Evolutionary conservation across 2,888 invertebrate species (phyloP).

Genomic region (Galerucella pusilla): DNA sequence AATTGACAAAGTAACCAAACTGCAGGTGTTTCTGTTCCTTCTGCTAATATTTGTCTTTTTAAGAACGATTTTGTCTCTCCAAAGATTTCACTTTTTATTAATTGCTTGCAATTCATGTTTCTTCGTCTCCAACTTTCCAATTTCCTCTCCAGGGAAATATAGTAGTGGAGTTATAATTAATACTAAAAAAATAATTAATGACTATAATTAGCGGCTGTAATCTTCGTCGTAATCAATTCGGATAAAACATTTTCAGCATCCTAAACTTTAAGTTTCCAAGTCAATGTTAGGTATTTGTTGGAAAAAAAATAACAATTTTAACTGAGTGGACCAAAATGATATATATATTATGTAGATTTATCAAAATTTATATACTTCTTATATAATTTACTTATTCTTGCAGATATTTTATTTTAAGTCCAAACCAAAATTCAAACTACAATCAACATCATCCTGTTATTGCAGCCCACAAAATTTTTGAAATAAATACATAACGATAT

Average conservation of each 20-base stretch:
- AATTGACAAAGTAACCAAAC: not conserved
- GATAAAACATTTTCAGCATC: not conserved
- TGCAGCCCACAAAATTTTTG: too few species aligned
- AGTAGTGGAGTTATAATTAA: conserved; percentile 10
- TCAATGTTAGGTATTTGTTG: too few species aligned
- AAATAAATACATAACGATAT: too few species aligned
- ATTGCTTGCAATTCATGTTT: conserved; percentile 5
- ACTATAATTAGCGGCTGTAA: not conserved
- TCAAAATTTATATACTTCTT: too few species aligned
- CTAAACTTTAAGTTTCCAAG: too few species aligned
- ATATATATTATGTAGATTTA: too few species aligned
- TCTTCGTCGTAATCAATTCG: not conserved
- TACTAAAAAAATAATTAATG: conserved; percentile 2
- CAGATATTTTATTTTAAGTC: too few species aligned
- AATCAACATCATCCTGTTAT: too few species aligned
- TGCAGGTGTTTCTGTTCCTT: not conserved
- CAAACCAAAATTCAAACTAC: too few species aligned
- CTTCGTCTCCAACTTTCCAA: not conserved
- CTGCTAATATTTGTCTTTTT: not conserved
- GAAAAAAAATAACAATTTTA: too few species aligned
- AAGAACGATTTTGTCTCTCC: not conserved
- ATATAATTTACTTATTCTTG: too few species aligned
- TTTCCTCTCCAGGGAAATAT: conserved; percentile 2
- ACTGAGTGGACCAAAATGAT: too few species aligned
- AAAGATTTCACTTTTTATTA: conserved; percentile 7